Conservation (phyloP, 2,888 invertebrate species). For the Theristus sp. region DNA sequence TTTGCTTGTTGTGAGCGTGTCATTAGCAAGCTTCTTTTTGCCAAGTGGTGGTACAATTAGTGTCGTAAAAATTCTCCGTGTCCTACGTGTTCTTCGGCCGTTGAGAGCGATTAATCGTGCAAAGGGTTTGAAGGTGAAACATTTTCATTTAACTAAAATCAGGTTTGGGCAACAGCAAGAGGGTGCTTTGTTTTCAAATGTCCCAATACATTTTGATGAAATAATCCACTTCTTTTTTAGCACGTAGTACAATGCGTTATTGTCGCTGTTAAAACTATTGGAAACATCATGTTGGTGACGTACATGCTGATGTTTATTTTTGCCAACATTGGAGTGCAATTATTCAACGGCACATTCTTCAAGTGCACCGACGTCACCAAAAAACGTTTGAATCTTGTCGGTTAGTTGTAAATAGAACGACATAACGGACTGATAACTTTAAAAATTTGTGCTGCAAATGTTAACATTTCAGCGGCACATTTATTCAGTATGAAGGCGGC, state of each 20-base stretch:
- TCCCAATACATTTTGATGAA: no score
- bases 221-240: no score
- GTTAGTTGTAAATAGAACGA: no score
- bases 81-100: conserved; percentile 80
- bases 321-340: conserved; percentile 98
- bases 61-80: conserved; percentile 94
- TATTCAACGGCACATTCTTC: conserved; percentile 99
- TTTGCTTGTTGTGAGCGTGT: conserved; percentile 91
- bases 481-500: conserved; percentile 68
- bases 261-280: conserved; percentile 43
- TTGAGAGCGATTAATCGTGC: conserved; percentile 97
- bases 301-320: conserved; percentile 99
- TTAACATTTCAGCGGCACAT: conserved; percentile 70
- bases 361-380: conserved; percentile 83
- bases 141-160: no score
- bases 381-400: conserved; percentile 61
- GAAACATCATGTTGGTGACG: conserved; percentile 95
- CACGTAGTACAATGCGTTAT: conserved; percentile 96
- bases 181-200: no score
- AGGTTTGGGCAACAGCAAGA: no score
- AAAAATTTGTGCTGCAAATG: no score
- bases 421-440: no score
- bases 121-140: conserved; percentile 87
- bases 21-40: conserved; percentile 76
- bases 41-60: conserved; percentile 68